Percentiles rank a stretch among this genome's conserved stretches.
These are phyloP conservation scores for Heterodera carotae DNA, from an alignment of 1,140 invertebrate species.

Conservation along the genomic window DNA sequence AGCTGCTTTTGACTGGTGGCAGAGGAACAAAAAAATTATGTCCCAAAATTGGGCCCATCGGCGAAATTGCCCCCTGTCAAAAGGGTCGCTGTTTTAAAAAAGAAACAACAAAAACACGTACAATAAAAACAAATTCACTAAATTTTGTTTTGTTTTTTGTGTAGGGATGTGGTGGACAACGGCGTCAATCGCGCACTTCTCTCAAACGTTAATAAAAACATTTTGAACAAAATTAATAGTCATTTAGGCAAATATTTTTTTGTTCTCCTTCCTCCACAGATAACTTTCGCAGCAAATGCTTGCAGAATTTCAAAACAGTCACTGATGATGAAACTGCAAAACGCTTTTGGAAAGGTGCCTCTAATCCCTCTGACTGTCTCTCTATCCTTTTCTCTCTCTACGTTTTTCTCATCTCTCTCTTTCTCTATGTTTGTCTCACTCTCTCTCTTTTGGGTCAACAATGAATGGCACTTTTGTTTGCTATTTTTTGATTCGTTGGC, in stretches of 20 bases:
- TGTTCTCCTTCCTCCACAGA: neutral
- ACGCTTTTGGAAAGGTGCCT: conserved; percentile 55
- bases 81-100: neutral
- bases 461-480: too few species aligned
- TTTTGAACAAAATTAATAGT: neutral
- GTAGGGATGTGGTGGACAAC: conserved; percentile 54
- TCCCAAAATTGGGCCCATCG: too few species aligned
- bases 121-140: too few species aligned
- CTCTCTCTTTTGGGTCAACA: too few species aligned
- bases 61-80: neutral
- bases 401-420: too few species aligned
- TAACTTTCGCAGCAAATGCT: conserved; percentile 23
- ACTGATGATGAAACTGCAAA: conserved; percentile 50
- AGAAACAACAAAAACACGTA: neutral
- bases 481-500: neutral
- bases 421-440: too few species aligned
- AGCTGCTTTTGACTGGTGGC: neutral
- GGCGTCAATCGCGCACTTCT: conserved; percentile 55
- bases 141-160: neutral
- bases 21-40: too few species aligned
- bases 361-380: neutral
- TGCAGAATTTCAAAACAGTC: conserved; percentile 30
- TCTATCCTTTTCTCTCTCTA: too few species aligned
- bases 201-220: conserved; percentile 38
- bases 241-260: conserved; percentile 5